These are phyloP conservation scores for Ditylenchus dipsaci DNA, from an alignment of 1,140 invertebrate species.

Conservation along the genomic window DNA sequence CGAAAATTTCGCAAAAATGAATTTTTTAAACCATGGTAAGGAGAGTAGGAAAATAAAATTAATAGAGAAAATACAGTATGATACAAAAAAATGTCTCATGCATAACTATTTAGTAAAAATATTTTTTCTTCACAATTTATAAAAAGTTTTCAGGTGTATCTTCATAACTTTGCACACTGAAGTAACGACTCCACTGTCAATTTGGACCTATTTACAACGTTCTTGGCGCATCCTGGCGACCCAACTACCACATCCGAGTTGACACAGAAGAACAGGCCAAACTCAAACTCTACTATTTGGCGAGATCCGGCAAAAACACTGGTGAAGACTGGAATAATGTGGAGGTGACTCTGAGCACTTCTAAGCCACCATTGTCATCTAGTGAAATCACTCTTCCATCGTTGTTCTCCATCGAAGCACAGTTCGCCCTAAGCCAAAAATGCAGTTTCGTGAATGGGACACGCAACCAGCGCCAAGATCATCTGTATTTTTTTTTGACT, in stretches of 20 bases:
- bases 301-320: not conserved
- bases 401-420: too few species aligned
- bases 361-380: not conserved
- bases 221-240: not conserved
- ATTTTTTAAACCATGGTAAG: too few species aligned
- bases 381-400: not conserved
- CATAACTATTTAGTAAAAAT: too few species aligned
- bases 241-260: not conserved
- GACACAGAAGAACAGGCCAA: not conserved
- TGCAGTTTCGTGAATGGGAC: too few species aligned
- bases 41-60: too few species aligned
- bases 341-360: not conserved
- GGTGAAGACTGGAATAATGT: slow-evolving; percentile 6
- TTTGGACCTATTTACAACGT: not conserved
- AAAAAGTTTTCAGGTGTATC: not conserved
- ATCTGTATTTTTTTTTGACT: too few species aligned
- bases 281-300: not conserved
- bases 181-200: not conserved
- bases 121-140: too few species aligned
- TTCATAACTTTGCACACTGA: not conserved
- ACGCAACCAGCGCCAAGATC: too few species aligned
- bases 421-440: too few species aligned
- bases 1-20: too few species aligned
- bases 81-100: too few species aligned
- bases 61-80: too few species aligned